Conservation (phyloP, 2,113 vertebrate species). For the Brachirus orientalis region DNA sequence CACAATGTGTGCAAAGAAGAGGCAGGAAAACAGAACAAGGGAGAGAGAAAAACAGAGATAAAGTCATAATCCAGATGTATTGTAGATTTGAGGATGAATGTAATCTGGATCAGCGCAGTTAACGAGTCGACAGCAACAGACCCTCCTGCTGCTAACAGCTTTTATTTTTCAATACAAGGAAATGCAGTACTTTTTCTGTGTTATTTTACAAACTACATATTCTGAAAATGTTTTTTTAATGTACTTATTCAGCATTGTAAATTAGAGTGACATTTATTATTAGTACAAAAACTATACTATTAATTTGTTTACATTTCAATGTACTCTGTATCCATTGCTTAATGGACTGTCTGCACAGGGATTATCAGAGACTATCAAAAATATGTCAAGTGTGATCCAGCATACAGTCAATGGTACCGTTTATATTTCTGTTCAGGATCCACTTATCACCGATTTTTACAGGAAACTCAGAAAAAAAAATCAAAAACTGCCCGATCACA, state of each 20-base stretch:
- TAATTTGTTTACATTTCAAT: too few species aligned
- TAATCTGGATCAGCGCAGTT: conserved; percentile 54
- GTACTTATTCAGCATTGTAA: neutral
- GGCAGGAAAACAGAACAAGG: neutral
- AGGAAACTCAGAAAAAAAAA: too few species aligned
- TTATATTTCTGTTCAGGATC: too few species aligned
- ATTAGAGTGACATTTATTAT: neutral
- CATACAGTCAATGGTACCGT: too few species aligned
- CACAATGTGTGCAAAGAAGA: neutral
- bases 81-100: conserved; percentile 17
- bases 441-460: too few species aligned
- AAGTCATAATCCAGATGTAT: conserved; percentile 37
- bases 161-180: neutral
- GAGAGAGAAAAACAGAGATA: conserved; percentile 20
- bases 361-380: too few species aligned
- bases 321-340: too few species aligned
- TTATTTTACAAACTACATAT: neutral
- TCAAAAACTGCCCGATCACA: too few species aligned
- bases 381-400: too few species aligned
- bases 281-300: too few species aligned
- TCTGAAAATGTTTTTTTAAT: neutral
- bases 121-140: conserved; percentile 11
- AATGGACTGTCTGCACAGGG: too few species aligned
- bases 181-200: neutral
- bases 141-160: neutral